A percentile compares a stretch with the other conserved stretches of the same genome.
These are phyloP conservation scores for Ivindomyrus marchei DNA, from an alignment of 2,113 vertebrate species.

Conservation along the genomic window DNA sequence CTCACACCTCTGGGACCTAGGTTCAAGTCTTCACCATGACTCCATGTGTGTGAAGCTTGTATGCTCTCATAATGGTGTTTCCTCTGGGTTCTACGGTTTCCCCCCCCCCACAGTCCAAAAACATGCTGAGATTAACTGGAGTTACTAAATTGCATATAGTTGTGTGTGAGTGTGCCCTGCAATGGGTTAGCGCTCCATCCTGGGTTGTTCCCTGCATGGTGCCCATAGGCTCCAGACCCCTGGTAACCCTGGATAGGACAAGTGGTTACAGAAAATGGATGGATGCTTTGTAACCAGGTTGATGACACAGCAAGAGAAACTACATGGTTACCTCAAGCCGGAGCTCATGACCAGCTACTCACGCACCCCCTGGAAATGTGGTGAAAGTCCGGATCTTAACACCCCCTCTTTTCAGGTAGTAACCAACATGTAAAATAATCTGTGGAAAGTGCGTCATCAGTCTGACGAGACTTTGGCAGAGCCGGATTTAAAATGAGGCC, in stretches of 20 bases:
- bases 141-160: not conserved
- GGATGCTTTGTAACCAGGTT: constrained; percentile 21
- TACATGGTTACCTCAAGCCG: constrained; percentile 32
- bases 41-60: not conserved
- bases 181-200: not conserved
- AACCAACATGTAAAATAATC: constrained; percentile 41
- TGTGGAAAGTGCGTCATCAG: constrained; percentile 50
- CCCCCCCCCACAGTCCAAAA: not conserved
- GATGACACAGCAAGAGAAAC: constrained; percentile 30
- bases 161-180: not conserved
- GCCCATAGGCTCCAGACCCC: not conserved
- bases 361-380: constrained; percentile 18
- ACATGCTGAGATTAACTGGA: not conserved
- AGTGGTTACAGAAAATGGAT: not conserved
- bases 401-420: constrained; percentile 43
- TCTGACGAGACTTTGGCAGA: constrained; percentile 44
- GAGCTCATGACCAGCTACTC: constrained; percentile 6
- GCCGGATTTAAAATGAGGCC: constrained; percentile 32
- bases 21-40: not conserved
- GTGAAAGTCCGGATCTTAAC: constrained; percentile 33
- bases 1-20: not conserved
- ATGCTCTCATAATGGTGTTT: not conserved
- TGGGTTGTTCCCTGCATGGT: not conserved
- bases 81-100: not conserved
- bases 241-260: not conserved